Percentiles rank a stretch among this genome's conserved stretches.
These are phyloP conservation scores for Paraplagusia blochii DNA, from an alignment of 2,113 vertebrate species.

Conservation along the genomic window DNA sequence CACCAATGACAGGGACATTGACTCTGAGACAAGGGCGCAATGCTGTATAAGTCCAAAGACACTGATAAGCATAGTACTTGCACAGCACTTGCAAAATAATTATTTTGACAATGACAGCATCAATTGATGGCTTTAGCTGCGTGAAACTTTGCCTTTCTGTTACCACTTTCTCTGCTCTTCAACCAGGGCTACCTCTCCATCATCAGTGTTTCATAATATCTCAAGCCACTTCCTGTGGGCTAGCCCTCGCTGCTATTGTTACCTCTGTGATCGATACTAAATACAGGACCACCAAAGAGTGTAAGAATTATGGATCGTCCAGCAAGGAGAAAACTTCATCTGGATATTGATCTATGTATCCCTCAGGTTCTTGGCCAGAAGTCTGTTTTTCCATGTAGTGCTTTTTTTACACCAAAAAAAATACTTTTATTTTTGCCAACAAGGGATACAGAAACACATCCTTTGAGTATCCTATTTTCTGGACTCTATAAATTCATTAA, in stretches of 20 bases:
- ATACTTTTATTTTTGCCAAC: too few species aligned
- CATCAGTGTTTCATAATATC: constrained; percentile 13
- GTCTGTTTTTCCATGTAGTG: constrained; percentile 11
- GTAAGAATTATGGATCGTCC: constrained; percentile 64
- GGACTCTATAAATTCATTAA: too few species aligned
- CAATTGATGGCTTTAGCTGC: neutral
- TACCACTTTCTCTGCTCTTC: neutral
- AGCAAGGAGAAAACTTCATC: constrained; percentile 62
- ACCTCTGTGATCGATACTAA: constrained; percentile 54
- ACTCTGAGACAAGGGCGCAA: too few species aligned
- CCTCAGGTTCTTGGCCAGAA: constrained; percentile 17
- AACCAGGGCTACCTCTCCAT: constrained; percentile 1
- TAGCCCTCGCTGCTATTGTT: constrained; percentile 43
- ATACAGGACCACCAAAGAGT: constrained; percentile 64
- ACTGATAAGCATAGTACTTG: too few species aligned
- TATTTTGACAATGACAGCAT: neutral
- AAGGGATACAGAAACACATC: too few species aligned
- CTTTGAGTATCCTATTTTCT: too few species aligned
- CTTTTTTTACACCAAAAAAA: neutral
- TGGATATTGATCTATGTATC: constrained; percentile 50
- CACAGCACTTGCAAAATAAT: too few species aligned
- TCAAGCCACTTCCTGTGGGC: constrained; percentile 31
- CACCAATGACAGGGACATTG: too few species aligned
- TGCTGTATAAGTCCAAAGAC: too few species aligned
- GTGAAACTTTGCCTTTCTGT: neutral